Evolutionary conservation across 2,113 vertebrate species (phyloP).

Genomic region (Eurypyga helias): DNA sequence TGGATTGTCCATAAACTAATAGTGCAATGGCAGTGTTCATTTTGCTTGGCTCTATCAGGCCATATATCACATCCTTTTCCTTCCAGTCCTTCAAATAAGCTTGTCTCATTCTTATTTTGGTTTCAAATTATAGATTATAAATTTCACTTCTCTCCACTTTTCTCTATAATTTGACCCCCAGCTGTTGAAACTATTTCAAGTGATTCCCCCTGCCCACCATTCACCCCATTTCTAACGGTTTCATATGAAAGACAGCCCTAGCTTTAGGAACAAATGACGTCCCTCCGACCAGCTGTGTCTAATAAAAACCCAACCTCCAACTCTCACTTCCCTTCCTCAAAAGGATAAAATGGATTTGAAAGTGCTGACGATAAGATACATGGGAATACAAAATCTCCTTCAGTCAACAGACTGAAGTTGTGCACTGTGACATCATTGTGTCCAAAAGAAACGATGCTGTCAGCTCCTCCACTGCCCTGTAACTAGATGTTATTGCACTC

Average conservation of each 20-base stretch:
- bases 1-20: constrained; percentile 57
- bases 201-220: constrained; percentile 19
- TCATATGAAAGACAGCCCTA: constrained; percentile 17
- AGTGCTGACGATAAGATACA: constrained; percentile 45
- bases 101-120: constrained; percentile 49
- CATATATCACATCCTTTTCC: constrained; percentile 55
- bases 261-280: constrained; percentile 55
- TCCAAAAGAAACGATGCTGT: background rate
- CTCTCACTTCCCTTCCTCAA: constrained; percentile 32
- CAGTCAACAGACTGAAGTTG: background rate
- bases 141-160: constrained; percentile 61
- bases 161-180: constrained; percentile 63
- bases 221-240: background rate
- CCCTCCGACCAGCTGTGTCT: constrained; percentile 34
- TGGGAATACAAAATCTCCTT: background rate
- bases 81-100: constrained; percentile 40
- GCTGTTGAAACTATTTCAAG: constrained; percentile 51
- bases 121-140: constrained; percentile 75
- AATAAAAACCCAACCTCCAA: constrained; percentile 30
- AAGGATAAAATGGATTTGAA: constrained; percentile 29
- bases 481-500: background rate
- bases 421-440: background rate
- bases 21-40: constrained; percentile 51
- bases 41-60: constrained; percentile 64
- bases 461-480: background rate